Evolutionary conservation across 2,113 vertebrate genomes (phyloP).

Genomic region (Nothocercus julius): DNA sequence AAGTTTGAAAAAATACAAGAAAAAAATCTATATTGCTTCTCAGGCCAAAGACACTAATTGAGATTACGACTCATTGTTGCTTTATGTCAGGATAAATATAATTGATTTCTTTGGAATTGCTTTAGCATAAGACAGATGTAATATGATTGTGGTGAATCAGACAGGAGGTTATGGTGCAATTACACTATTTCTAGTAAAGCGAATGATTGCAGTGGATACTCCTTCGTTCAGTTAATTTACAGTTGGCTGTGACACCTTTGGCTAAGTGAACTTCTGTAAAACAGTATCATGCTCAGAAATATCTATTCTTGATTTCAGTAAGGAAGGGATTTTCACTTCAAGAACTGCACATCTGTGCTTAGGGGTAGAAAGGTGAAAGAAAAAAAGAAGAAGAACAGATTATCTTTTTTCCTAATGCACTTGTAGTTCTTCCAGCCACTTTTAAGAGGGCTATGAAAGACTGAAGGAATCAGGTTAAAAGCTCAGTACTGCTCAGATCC

Average conservation of each 20-base stretch:
- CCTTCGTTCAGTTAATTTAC: background rate
- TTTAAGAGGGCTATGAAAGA: background rate
- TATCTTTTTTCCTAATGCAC: background rate
- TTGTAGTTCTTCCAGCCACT: background rate
- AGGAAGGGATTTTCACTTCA: background rate
- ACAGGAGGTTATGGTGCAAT: constrained; percentile 26
- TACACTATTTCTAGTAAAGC: constrained; percentile 21
- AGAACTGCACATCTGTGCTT: background rate
- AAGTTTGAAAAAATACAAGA: constrained; percentile 1
- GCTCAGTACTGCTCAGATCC: background rate
- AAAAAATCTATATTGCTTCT: background rate
- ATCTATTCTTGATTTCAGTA: background rate
- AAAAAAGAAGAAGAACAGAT: background rate
- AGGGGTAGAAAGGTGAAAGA: background rate
- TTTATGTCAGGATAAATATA: constrained; percentile 40
- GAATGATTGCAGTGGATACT: constrained; percentile 30
- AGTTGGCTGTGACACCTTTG: background rate
- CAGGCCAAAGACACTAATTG: background rate
- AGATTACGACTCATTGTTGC: constrained; percentile 4
- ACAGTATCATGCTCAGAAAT: rapidly evolving
- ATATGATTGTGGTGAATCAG: background rate
- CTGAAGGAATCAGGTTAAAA: background rate
- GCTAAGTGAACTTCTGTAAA: background rate
- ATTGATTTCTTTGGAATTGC: constrained; percentile 17
- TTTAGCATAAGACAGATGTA: constrained; percentile 25